A percentile compares a stretch with the other conserved stretches of the same genome.
These are phyloP conservation scores for Myotis planiceps DNA, from an alignment of 2,797 vertebrate genomes.

Conservation along the genomic window DNA sequence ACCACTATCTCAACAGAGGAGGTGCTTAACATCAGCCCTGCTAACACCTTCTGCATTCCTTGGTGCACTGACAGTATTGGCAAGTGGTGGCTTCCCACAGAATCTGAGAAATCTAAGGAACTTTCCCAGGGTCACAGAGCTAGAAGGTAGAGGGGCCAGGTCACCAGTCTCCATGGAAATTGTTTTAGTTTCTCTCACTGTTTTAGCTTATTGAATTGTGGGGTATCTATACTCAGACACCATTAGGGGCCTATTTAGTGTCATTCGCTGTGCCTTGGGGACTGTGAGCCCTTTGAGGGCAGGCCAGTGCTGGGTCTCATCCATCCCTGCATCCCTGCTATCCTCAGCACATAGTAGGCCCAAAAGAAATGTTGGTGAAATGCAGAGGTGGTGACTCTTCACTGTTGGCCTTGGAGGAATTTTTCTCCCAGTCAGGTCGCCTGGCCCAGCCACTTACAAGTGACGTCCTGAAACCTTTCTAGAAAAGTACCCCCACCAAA, in stretches of 20 bases:
- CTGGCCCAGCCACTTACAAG: not conserved
- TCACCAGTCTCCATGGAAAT: not conserved
- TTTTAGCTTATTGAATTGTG: not conserved
- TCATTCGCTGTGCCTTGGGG: not conserved
- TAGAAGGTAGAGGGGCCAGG: no score
- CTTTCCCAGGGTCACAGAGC: not conserved
- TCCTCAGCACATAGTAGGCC: no score
- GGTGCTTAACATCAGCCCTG: no score
- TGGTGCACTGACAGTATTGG: no score
- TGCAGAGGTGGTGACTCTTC: not conserved
- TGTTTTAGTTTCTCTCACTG: not conserved
- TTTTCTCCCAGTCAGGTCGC: not conserved
- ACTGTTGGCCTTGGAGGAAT: not conserved
- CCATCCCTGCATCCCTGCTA: accelerated
- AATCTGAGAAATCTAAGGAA: not conserved
- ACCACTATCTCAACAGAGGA: no score
- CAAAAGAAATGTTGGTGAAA: not conserved
- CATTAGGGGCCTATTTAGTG: not conserved
- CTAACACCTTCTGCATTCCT: no score
- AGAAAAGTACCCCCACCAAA: not conserved
- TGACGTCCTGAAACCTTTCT: not conserved
- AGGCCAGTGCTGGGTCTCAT: not conserved
- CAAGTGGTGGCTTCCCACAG: not conserved
- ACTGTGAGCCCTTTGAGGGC: not conserved
- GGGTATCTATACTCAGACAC: not conserved